Evolutionary conservation across 2,888 invertebrate species (phyloP).

Genomic region (Coelopa pilipes): DNA sequence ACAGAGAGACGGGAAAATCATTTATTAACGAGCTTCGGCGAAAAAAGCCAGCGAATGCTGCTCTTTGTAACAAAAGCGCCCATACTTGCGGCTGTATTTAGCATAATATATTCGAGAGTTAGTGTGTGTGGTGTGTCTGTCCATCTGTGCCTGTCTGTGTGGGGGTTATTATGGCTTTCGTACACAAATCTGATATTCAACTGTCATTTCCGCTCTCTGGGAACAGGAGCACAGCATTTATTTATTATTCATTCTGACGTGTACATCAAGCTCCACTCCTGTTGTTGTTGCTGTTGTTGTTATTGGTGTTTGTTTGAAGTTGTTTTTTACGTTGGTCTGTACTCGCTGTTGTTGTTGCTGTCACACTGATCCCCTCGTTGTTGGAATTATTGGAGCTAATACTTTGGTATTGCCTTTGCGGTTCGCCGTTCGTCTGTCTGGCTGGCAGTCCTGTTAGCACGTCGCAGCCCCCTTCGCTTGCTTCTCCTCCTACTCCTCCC

Average conservation of each 20-base stretch:
- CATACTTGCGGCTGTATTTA: too few relatives aligned
- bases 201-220: conserved; percentile 36
- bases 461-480: too few relatives aligned
- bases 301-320: neutral
- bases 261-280: conserved; percentile 46
- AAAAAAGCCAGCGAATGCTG: too few relatives aligned
- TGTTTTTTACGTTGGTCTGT: neutral
- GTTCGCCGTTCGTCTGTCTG: neutral
- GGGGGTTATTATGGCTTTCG: neutral
- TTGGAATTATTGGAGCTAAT: conserved; percentile 1
- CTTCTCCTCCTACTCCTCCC: too few relatives aligned
- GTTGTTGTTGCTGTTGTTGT: conserved; percentile 11
- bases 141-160: too few relatives aligned
- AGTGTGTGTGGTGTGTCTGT: too few relatives aligned
- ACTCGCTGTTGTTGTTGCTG: conserved; percentile 1
- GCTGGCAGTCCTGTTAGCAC: too few relatives aligned
- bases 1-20: too few relatives aligned
- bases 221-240: conserved; percentile 36
- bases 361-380: neutral
- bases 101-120: too few relatives aligned
- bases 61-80: too few relatives aligned
- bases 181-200: conserved; percentile 26
- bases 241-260: conserved; percentile 59
- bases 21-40: too few relatives aligned
- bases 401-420: conserved; percentile 4